A percentile compares a stretch with the other conserved stretches of the same genome.
phyloP scores from a whole-genome alignment of 1,140 invertebrate species.

The Mylabris phalerata region DNA sequence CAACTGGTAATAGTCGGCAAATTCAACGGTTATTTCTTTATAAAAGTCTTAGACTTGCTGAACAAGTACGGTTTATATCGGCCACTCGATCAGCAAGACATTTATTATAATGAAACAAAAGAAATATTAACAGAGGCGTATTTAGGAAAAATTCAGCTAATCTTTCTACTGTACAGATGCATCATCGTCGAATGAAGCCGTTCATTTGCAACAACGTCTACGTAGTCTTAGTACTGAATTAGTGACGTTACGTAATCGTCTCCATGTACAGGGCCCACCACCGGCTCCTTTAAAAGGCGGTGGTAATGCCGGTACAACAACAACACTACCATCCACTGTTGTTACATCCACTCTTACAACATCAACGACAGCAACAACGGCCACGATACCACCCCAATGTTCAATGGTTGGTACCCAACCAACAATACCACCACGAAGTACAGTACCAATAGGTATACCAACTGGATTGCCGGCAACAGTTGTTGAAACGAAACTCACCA shows the following conservation, averaged over 20 bases:
- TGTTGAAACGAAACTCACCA: conserved; percentile 25
- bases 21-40: conserved; percentile 8
- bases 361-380: conserved; percentile 39
- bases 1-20: no score
- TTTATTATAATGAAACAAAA: conserved; percentile 1
- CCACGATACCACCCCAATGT: conserved; percentile 42
- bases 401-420: conserved; percentile 35
- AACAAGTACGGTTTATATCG: conserved; percentile 10
- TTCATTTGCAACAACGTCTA: conserved; percentile 81
- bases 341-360: conserved; percentile 3
- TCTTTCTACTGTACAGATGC: conserved; percentile 61
- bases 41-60: conserved; percentile 6
- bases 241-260: conserved; percentile 77
- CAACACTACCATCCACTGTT: conserved; percentile 37
- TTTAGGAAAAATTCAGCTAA: background rate
- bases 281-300: conserved; percentile 29
- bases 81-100: conserved; percentile 11
- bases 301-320: conserved; percentile 27
- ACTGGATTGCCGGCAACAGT: conserved; percentile 4
- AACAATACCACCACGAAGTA: conserved; percentile 38
- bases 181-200: conserved; percentile 85
- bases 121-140: background rate
- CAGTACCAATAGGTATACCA: background rate
- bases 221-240: conserved; percentile 83
- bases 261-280: conserved; percentile 62